Conservation (phyloP, 2,888 invertebrate genomes). For the Teinopalpus imperialis region DNA sequence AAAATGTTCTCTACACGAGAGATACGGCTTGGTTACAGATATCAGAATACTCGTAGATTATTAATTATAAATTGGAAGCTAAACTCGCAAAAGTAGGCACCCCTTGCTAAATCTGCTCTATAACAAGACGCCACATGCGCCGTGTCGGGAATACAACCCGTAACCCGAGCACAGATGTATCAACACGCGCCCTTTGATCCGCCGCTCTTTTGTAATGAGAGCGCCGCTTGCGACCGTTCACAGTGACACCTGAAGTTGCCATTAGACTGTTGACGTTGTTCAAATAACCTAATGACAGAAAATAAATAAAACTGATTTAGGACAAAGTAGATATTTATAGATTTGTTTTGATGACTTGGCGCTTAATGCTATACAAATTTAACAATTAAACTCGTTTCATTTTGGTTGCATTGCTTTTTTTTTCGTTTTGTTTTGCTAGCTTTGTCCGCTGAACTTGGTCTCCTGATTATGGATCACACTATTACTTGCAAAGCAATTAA, state of each 20-base stretch:
- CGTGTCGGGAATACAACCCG: slow-evolving; percentile 30
- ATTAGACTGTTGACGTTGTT: slow-evolving; percentile 42
- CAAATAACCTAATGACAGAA: slow-evolving; percentile 26
- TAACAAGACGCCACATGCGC: slow-evolving; percentile 37
- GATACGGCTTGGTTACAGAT: background rate
- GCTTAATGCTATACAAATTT: too few relatives aligned
- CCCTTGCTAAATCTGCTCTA: slow-evolving; percentile 22
- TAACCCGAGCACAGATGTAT: slow-evolving; percentile 31
- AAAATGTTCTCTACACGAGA: too few relatives aligned
- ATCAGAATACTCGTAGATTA: too few relatives aligned
- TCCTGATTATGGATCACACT: too few relatives aligned
- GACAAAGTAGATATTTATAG: too few relatives aligned
- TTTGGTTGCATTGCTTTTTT: too few relatives aligned
- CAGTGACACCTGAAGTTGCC: slow-evolving; percentile 40
- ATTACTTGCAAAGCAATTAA: too few relatives aligned
- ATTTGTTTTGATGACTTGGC: too few relatives aligned
- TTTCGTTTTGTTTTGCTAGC: too few relatives aligned
- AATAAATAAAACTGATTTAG: slow-evolving; percentile 8
- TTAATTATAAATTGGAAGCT: too few relatives aligned
- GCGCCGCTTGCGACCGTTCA: slow-evolving; percentile 42
- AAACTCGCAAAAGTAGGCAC: background rate
- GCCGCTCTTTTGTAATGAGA: slow-evolving; percentile 41
- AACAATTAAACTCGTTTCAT: too few relatives aligned
- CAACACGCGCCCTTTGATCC: slow-evolving; percentile 38
- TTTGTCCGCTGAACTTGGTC: too few relatives aligned